These are phyloP conservation scores for Heliconius congener DNA, from an alignment of 1,140 invertebrate species.

Conservation along the genomic window DNA sequence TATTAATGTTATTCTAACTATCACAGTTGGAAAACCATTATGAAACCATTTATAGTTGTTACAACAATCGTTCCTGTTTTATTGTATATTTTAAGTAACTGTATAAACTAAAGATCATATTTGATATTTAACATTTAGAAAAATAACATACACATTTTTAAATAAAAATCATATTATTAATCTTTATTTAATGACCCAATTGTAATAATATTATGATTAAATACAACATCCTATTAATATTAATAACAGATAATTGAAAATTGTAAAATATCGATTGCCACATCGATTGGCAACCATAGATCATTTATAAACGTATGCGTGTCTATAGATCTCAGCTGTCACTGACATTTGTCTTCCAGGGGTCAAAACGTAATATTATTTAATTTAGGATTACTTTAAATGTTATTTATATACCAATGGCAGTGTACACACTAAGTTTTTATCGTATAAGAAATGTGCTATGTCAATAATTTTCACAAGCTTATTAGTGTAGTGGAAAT, in stretches of 20 bases:
- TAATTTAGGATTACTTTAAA: constrained; percentile 37
- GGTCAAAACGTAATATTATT: constrained; percentile 63
- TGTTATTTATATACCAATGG: constrained; percentile 28
- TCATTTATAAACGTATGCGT: constrained; percentile 48
- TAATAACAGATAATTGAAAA: constrained; percentile 20
- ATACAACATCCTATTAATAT: background rate
- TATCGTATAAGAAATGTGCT: background rate
- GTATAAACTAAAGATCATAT: no score
- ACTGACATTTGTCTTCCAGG: constrained; percentile 69
- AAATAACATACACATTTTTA: background rate
- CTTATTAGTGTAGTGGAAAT: constrained; percentile 14
- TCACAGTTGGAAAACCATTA: background rate
- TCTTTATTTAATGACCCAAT: background rate
- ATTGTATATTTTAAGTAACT: background rate
- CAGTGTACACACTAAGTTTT: constrained; percentile 5
- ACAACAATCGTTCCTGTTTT: background rate
- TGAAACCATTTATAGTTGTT: background rate
- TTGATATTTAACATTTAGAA: no score
- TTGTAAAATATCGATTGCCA: constrained; percentile 52
- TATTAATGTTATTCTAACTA: background rate
- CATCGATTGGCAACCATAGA: constrained; percentile 72
- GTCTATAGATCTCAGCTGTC: constrained; percentile 75
- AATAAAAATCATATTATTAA: background rate
- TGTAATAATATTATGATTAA: background rate
- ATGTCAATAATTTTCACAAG: background rate